Conservation (phyloP, 2,113 vertebrate species). For the Pelmatolapia mariae region DNA sequence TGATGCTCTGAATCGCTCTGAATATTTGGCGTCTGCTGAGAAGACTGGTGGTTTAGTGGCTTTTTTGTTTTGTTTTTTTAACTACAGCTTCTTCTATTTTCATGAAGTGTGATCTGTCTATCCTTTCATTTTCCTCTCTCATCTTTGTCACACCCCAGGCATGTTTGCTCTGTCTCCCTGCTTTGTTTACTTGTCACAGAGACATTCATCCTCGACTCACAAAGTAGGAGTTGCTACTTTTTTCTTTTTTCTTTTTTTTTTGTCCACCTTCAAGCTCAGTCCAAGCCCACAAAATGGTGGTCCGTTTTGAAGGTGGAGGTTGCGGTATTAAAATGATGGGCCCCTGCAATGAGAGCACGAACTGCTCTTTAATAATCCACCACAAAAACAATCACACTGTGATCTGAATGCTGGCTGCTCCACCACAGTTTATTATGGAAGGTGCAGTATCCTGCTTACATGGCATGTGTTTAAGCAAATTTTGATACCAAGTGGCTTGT, state of each 20-base stretch:
- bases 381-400: neutral
- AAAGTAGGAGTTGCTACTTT: neutral
- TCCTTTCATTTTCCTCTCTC: neutral
- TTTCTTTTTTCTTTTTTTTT: neutral
- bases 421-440: neutral
- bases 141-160: neutral
- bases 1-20: constrained; percentile 2
- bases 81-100: neutral
- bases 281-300: constrained; percentile 41
- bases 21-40: constrained; percentile 1
- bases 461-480: neutral
- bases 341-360: neutral
- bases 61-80: neutral
- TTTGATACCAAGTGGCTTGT: neutral
- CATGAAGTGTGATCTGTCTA: neutral
- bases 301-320: neutral
- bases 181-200: constrained; percentile 18
- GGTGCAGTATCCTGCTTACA: neutral
- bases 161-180: neutral
- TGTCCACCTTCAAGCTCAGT: neutral
- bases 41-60: neutral
- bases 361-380: neutral
- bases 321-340: neutral
- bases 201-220: neutral
- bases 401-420: neutral